These are phyloP conservation scores for Ptilodon capucinus DNA, from an alignment of 2,888 invertebrate species.

Conservation along the genomic window DNA sequence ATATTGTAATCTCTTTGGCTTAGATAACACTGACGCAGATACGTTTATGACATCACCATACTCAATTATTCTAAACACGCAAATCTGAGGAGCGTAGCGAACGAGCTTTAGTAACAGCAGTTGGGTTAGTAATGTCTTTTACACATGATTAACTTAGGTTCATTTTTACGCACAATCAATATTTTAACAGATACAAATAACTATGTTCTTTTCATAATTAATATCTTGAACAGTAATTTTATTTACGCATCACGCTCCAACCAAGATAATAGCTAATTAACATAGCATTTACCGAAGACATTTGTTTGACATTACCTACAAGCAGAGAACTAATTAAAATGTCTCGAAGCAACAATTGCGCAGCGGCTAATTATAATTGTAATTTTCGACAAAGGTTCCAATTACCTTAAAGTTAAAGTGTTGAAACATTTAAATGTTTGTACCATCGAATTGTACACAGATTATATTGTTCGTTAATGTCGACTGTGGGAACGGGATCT, in stretches of 20 bases:
- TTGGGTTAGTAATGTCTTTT: conserved; percentile 5
- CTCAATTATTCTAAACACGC: conserved; percentile 30
- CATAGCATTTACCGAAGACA: not conserved
- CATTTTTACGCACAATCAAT: not conserved
- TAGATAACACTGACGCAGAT: conserved; percentile 34
- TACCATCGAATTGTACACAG: not conserved
- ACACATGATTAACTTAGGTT: not conserved
- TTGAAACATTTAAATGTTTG: conserved; percentile 12
- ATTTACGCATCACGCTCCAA: too few species aligned
- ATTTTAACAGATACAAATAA: not conserved
- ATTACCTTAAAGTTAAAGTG: conserved; percentile 6
- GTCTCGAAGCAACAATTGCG: conserved; percentile 10
- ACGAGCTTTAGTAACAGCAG: conserved; percentile 17
- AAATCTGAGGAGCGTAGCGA: conserved; percentile 10
- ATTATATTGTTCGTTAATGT: conserved; percentile 9
- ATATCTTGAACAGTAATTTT: too few species aligned
- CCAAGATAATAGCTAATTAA: too few species aligned
- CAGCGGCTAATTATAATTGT: conserved; percentile 3
- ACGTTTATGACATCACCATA: conserved; percentile 29
- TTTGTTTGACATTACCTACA: not conserved
- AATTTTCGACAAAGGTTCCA: conserved; percentile 9
- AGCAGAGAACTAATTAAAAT: conserved; percentile 8
- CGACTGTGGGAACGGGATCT: conserved; percentile 17
- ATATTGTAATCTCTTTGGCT: conserved; percentile 33
- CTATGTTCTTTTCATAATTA: too few species aligned